These are phyloP conservation scores for Calliscelio sp. DNA, from an alignment of 2,888 invertebrate genomes.

Conservation along the genomic window DNA sequence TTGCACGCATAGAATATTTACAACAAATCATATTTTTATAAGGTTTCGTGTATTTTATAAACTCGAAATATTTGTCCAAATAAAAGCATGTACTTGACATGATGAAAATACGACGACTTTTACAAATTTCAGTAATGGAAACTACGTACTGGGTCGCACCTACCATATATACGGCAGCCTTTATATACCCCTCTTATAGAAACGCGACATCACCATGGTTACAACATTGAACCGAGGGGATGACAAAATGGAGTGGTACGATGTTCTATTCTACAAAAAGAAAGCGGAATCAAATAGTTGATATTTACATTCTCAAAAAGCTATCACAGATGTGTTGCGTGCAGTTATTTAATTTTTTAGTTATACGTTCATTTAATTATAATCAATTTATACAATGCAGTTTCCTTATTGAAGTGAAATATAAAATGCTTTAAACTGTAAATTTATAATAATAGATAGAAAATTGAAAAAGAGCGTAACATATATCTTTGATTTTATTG, in stretches of 20 bases:
- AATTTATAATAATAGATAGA: too few species aligned
- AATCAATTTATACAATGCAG: too few species aligned
- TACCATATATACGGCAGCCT: constrained; percentile 80
- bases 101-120: constrained; percentile 64
- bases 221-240: constrained; percentile 85
- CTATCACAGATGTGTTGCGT: too few species aligned
- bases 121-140: constrained; percentile 72
- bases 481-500: too few species aligned
- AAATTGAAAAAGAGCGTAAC: too few species aligned
- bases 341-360: too few species aligned
- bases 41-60: constrained; percentile 13
- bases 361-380: too few species aligned
- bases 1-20: too few species aligned
- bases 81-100: constrained; percentile 51
- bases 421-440: too few species aligned
- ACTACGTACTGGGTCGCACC: constrained; percentile 63
- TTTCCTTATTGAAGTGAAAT: too few species aligned
- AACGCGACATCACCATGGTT: constrained; percentile 85
- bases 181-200: constrained; percentile 82
- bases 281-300: constrained; percentile 56
- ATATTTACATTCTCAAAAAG: constrained; percentile 47
- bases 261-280: constrained; percentile 80
- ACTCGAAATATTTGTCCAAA: constrained; percentile 42
- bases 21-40: neutral
- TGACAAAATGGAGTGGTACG: constrained; percentile 85